Conservation (phyloP, 92 coral and sea anemone genomes). For the Porites evermanni region DNA sequence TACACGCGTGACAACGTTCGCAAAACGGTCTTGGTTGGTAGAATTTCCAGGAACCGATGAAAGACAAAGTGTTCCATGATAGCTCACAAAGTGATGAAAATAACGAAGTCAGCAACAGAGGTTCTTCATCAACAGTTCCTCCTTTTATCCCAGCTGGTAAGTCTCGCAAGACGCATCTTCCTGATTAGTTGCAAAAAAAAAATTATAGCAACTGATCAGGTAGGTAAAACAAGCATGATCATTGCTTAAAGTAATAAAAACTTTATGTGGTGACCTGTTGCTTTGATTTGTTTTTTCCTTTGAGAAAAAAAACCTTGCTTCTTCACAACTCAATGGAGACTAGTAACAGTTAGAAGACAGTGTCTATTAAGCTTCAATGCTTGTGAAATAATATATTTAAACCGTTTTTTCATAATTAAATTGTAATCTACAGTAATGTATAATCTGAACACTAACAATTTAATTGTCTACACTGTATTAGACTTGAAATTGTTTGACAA, state of each 20-base stretch:
- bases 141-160: slow-evolving; percentile 11
- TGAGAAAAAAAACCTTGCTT: too few relatives aligned
- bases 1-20: not conserved
- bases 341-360: too few relatives aligned
- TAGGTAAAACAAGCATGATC: not conserved
- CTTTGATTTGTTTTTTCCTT: too few relatives aligned
- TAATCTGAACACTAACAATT: not conserved
- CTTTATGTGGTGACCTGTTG: too few relatives aligned
- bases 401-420: too few relatives aligned
- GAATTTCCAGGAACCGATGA: slow-evolving; percentile 31
- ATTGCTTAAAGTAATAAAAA: too few relatives aligned
- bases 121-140: slow-evolving; percentile 17
- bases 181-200: not conserved
- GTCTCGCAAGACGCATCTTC: not conserved
- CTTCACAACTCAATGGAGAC: too few relatives aligned
- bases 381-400: too few relatives aligned
- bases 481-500: slow-evolving; percentile 42
- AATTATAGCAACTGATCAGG: not conserved
- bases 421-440: not conserved
- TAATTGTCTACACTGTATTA: not conserved
- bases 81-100: slow-evolving; percentile 72
- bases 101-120: slow-evolving; percentile 20
- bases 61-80: slow-evolving; percentile 44
- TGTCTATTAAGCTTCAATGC: too few relatives aligned
- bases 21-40: not conserved